Base-by-base conservation (phyloP, 2,888 invertebrate genomes). In the Electrophaes corylata region DNA sequence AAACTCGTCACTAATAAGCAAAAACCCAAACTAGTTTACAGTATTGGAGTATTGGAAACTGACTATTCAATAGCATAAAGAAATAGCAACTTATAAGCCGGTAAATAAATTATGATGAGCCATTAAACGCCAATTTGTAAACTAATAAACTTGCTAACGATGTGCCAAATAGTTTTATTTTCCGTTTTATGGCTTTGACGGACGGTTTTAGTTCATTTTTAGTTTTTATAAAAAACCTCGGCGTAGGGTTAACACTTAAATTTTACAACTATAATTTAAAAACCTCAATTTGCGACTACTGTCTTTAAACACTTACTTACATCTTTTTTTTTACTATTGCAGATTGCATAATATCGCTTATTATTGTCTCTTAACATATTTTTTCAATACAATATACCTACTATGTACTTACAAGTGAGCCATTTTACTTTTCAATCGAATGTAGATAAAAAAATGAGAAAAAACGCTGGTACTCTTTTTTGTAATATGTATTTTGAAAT, bases 61-160 rank as follows among this genome's bases (percentile, higher is more conserved):
- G 16, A 14, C 40, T 46, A 49, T 50, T 46, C 20, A 53, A 53
- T 45, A 50, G 10, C 23, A 29, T 10, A 10, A 29, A 49, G 47
- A 62, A 57, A 57, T 52, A 53, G 18, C 57, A 65, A 51, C 43
- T 53, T 49, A 31, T 56, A 57, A 62, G 39, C 35, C 59, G 31
- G 57, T 62, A 53, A 61, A 64, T 64, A 57, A 62, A 59, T 67
- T 65, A 67, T 56, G 52, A 67, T 48, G 62, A 56, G 39, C 55
- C 37, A 62, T 64, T 65, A 65, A 67, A 57, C 63, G 64, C 62
- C 65, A 65, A 67, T 67, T 67, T 64, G 65, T 64, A 51, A 64
- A 57, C 57, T 64, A 64, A 67, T 67, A 62, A 62, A 60, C 19
- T 43, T 54, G 56, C 60, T 65, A 67, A 67, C 62, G 62, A 65